Evolutionary conservation across 2,888 invertebrate genomes (phyloP), one percentile per base, ranked within the genome.

Genomic region (Phania funesta): DNA sequence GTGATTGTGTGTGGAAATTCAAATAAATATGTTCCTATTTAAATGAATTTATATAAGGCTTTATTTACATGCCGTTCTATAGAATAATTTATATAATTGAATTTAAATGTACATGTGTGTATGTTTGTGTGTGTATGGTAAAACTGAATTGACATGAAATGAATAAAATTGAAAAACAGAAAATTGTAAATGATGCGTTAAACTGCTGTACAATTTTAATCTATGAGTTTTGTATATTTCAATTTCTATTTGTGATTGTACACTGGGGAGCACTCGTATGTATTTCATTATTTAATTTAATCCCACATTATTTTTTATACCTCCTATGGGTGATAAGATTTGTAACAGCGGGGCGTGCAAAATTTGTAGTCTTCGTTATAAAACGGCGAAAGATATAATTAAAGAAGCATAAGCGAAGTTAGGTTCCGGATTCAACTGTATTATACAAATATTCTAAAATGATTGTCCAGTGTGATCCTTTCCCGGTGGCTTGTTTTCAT

Each of bases 161-260:
- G 35, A 52, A 60, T 62, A 52, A 24, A 60, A 58, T 60, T 50
- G 16, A 58, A 76, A 8, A 75, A 62, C 18, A 56, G 24, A 29
- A 60, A 67, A 60, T 38, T 67, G 44, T 67, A 73, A 79, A 65
- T 60, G 65, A 79, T 73, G 73, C 58, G 46, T 52, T 48, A 46
- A 70, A 68, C 50, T 65, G 38, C 54, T 48, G 24, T 38, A 26
- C 35, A 26, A 29, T 9, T 18, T 13, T 35, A 64, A 48, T 48
- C 22, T 35, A 20, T 9, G 3, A 9, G 26, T 16, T 22, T 16
- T 5, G 16, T 16, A 11, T 16, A 24, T 58, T 24, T 26, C 3
- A 11, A 26, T 13, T 18, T 60, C 18, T 58, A n/a, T 11, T 11
- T 13, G n/a, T 20, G 29, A 18, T 13, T 32, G n/a, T 46, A 11